Conservation (phyloP, 1,140 invertebrate genomes). For the Drosophila takahashii region DNA sequence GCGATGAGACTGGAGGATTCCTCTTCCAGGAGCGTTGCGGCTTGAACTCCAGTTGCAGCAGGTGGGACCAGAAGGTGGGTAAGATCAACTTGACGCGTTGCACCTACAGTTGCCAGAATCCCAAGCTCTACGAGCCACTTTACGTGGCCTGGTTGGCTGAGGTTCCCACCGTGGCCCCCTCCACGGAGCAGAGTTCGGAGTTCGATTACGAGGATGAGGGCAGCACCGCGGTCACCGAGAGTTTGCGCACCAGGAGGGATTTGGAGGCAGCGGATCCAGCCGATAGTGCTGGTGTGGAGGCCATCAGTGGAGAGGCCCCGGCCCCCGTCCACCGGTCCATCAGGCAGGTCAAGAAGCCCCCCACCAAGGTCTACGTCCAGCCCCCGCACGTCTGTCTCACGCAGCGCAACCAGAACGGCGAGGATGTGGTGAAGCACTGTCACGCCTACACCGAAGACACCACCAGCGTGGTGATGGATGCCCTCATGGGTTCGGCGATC, state of each 20-base stretch:
- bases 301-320: constrained; percentile 59
- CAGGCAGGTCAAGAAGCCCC: constrained; percentile 35
- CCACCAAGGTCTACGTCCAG: constrained; percentile 69
- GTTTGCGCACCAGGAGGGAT: constrained; percentile 38
- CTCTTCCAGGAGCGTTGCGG: constrained; percentile 89
- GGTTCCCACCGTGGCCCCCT: constrained; percentile 54
- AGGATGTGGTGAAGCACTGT: constrained; percentile 82
- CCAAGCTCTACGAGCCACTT: constrained; percentile 74
- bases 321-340: constrained; percentile 6
- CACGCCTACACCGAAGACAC: constrained; percentile 87
- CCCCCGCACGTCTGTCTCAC: constrained; percentile 88
- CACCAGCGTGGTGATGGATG: constrained; percentile 84
- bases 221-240: constrained; percentile 65
- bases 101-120: constrained; percentile 86
- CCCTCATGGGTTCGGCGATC: constrained; percentile 84
- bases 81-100: constrained; percentile 86
- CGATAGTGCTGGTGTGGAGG: constrained; percentile 63
- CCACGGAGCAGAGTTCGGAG: constrained; percentile 74
- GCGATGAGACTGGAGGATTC: constrained; percentile 87
- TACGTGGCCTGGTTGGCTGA: constrained; percentile 75
- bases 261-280: constrained; percentile 31
- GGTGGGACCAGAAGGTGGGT: constrained; percentile 87
- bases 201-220: constrained; percentile 82
- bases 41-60: constrained; percentile 87
- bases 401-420: constrained; percentile 58